These are phyloP conservation scores for Schrankia costaestrigalis DNA, from an alignment of 2,888 invertebrate genomes.

Conservation along the genomic window DNA sequence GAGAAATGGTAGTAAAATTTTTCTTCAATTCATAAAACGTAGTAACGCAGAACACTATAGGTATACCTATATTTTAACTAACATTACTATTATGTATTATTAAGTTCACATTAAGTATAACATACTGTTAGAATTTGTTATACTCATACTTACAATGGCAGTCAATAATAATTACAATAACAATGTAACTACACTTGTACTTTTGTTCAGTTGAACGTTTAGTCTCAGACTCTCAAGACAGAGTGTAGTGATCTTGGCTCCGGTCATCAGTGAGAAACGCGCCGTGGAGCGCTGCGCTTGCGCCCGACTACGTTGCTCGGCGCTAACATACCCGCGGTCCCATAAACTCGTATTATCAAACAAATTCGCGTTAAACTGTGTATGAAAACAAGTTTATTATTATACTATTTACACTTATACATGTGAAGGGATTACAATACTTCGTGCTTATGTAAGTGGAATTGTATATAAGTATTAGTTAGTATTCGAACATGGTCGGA, in stretches of 20 bases:
- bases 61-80: no score
- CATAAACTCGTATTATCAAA: no score
- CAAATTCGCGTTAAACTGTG: constrained; percentile 53
- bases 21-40: no score
- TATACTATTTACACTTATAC: constrained; percentile 35
- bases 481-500: constrained; percentile 13
- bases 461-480: constrained; percentile 14
- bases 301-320: constrained; percentile 40
- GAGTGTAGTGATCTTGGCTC: constrained; percentile 42
- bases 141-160: no score
- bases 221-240: constrained; percentile 29
- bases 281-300: constrained; percentile 69
- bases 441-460: constrained; percentile 54
- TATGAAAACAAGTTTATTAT: constrained; percentile 39
- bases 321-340: constrained; percentile 16
- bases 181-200: no score
- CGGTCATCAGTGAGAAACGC: constrained; percentile 55
- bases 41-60: no score
- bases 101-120: no score
- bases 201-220: constrained; percentile 26
- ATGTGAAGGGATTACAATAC: constrained; percentile 48
- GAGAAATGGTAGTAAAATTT: no score
- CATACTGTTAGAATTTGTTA: no score
- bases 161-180: no score
- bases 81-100: no score